Evolutionary conservation across 2,888 invertebrate genomes (phyloP).

Genomic region (Isoperla grammatica): DNA sequence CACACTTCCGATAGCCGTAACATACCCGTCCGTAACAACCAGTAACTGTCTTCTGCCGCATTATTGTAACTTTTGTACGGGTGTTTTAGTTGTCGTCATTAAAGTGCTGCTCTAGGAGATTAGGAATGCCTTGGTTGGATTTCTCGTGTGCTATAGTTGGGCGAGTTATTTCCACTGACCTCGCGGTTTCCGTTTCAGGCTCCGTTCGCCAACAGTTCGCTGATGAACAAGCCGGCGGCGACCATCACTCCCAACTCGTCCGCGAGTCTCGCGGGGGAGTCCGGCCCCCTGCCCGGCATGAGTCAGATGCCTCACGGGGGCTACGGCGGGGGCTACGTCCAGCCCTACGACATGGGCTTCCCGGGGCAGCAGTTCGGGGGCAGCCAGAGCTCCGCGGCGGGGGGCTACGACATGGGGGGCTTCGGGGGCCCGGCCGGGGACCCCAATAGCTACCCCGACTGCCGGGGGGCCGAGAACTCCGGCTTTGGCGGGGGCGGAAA

Average conservation of each 20-base stretch:
- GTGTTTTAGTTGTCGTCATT: no score
- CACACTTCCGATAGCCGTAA: no score
- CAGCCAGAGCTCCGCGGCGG: not conserved
- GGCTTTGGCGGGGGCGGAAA: not conserved
- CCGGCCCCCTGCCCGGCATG: not conserved
- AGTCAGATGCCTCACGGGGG: not conserved
- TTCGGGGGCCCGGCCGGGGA: not conserved
- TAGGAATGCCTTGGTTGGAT: no score
- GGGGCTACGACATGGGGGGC: not conserved
- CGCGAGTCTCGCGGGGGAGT: not conserved
- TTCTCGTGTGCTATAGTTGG: no score
- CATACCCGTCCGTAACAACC: no score
- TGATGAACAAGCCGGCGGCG: slow-evolving; percentile 51
- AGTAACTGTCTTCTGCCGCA: no score
- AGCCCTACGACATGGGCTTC: not conserved
- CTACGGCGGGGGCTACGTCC: no score
- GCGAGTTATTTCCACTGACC: no score
- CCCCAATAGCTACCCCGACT: not conserved
- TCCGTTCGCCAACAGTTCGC: not conserved
- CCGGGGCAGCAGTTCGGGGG: not conserved
- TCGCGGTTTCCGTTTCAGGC: no score
- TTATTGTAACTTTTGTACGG: no score
- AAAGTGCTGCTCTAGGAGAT: no score
- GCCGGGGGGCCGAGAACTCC: not conserved
- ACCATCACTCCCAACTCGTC: slow-evolving; percentile 45